Percentiles rank a stretch among this genome's conserved stretches.
Conservation (phyloP, 2,113 vertebrate species). For the Engystomops pustulosus region DNA sequence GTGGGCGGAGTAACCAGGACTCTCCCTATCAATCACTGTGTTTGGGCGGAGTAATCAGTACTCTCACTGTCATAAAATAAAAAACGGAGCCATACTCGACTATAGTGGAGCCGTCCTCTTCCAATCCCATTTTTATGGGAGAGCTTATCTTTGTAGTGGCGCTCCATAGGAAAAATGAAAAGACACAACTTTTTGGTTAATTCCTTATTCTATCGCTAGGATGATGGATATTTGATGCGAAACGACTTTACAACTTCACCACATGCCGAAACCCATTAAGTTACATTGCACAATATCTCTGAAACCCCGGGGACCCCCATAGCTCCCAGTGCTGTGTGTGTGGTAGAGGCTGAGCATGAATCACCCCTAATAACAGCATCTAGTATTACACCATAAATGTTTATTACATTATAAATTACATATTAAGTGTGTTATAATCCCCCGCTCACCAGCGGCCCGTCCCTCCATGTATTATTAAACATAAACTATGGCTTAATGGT, state of each 20-base stretch:
- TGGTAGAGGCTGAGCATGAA: constrained; percentile 10
- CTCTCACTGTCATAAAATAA: no score
- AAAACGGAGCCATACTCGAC: no score
- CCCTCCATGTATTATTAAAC: not conserved
- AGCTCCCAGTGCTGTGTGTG: not conserved
- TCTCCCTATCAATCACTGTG: no score
- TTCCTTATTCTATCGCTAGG: not conserved
- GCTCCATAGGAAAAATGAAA: no score
- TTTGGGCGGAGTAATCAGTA: no score
- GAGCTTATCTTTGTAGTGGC: no score
- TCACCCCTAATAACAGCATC: constrained; percentile 2
- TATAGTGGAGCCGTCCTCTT: no score
- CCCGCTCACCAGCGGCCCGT: constrained; percentile 3
- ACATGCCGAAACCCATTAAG: constrained; percentile 56
- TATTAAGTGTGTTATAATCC: not conserved
- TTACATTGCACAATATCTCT: constrained; percentile 56
- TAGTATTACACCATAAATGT: constrained; percentile 12
- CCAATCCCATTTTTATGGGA: no score
- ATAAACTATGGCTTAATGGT: not conserved
- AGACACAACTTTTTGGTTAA: not conserved
- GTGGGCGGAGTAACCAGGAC: no score
- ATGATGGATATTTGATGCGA: constrained; percentile 49
- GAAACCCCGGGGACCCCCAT: constrained; percentile 36
- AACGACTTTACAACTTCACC: constrained; percentile 59
- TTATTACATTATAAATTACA: constrained; percentile 31